phyloP scores from a whole-genome alignment of 2,888 invertebrate genomes.

The Epinotia demarniana region DNA sequence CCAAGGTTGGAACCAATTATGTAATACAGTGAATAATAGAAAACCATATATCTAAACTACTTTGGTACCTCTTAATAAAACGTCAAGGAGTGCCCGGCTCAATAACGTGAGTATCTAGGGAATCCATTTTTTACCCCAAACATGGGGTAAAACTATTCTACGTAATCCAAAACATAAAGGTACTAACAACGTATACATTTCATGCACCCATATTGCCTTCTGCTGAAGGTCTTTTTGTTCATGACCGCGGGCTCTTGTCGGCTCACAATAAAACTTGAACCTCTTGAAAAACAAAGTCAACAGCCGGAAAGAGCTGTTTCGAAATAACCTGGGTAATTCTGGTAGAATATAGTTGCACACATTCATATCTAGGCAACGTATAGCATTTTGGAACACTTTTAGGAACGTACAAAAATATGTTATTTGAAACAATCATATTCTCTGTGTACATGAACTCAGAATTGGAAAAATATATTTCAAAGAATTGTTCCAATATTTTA shows the following conservation, averaged over 20 bases:
- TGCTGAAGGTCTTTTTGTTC: constrained; percentile 1
- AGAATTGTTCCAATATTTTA: no score
- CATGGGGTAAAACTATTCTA: constrained; percentile 56
- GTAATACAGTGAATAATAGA: constrained; percentile 51
- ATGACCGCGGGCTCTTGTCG: constrained; percentile 47
- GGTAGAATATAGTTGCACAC: constrained; percentile 7
- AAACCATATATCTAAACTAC: constrained; percentile 51
- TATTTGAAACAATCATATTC: no score
- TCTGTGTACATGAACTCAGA: no score
- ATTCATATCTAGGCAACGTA: background rate
- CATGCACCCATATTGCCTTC: constrained; percentile 6
- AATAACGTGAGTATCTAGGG: constrained; percentile 62
- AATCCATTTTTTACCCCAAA: constrained; percentile 68
- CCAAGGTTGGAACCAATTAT: constrained; percentile 31
- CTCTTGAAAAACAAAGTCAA: constrained; percentile 70
- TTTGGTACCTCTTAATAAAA: constrained; percentile 57
- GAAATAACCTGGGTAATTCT: constrained; percentile 41
- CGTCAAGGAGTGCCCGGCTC: constrained; percentile 60
- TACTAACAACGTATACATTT: constrained; percentile 12
- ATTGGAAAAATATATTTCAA: no score
- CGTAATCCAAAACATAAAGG: constrained; percentile 13
- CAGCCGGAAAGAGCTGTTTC: constrained; percentile 62
- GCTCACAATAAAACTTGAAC: constrained; percentile 62
- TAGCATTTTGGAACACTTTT: background rate
- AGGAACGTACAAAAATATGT: background rate